Evolutionary conservation across 2,888 invertebrate species (phyloP).

Genomic region (Hydroisotoma schaefferi): DNA sequence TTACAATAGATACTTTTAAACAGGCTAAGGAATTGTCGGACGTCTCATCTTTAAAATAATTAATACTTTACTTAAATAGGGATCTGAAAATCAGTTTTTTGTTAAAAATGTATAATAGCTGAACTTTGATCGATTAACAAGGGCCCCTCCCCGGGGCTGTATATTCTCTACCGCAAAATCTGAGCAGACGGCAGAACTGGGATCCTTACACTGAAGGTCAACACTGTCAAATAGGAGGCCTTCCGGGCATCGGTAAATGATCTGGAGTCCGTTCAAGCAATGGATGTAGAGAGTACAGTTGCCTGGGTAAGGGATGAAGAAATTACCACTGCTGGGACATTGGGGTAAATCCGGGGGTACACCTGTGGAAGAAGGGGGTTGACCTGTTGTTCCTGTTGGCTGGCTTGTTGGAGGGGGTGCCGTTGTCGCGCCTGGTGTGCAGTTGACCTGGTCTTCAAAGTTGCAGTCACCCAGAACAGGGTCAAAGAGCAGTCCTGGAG

Average conservation of each 20-base stretch:
- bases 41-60: no score
- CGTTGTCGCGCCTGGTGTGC: constrained; percentile 49
- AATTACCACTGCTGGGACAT: constrained; percentile 14
- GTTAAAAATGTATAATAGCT: no score
- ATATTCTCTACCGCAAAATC: no score
- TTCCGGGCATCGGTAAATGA: constrained; percentile 7
- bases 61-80: no score
- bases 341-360: constrained; percentile 22
- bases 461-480: constrained; percentile 27
- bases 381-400: constrained; percentile 31
- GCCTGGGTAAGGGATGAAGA: constrained; percentile 17
- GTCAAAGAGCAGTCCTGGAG: constrained; percentile 17
- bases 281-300: constrained; percentile 20
- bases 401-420: constrained; percentile 49
- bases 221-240: constrained; percentile 13
- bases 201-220: background rate
- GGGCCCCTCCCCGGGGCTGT: no score
- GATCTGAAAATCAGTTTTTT: no score
- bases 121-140: no score
- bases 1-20: no score
- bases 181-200: background rate
- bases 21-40: no score
- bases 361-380: background rate
- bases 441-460: constrained; percentile 49
- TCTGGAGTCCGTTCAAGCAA: constrained; percentile 16